A percentile compares a stretch with the other conserved stretches of the same genome.
phyloP scores from a whole-genome alignment of 2,888 invertebrate genomes.

The Chloromyia formosa region DNA sequence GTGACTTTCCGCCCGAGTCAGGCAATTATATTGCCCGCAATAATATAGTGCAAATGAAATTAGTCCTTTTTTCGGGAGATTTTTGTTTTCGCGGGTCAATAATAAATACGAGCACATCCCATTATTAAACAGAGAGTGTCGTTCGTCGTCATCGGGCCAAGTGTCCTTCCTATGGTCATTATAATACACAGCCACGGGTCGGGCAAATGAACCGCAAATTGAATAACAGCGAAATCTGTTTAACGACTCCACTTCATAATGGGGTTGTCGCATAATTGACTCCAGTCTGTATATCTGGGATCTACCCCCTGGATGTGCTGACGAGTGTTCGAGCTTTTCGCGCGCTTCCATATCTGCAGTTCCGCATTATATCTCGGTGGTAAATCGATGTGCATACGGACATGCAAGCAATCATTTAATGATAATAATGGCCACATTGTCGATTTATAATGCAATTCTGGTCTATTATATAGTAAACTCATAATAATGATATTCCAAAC shows the following conservation, averaged over 20 bases:
- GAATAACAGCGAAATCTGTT: conserved; percentile 37
- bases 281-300: conserved; percentile 3
- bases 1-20: not conserved
- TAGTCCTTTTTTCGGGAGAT: not conserved
- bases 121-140: conserved; percentile 20
- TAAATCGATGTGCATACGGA: conserved; percentile 15
- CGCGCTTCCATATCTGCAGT: not conserved
- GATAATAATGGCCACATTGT: conserved; percentile 33
- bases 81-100: not conserved
- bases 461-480: conserved; percentile 24
- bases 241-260: conserved; percentile 34
- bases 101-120: not conserved
- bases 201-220: conserved; percentile 34
- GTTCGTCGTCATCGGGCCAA: not conserved
- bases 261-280: conserved; percentile 38
- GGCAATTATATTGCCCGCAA: not conserved
- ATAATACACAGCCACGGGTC: not conserved
- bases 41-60: conserved; percentile 8
- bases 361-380: conserved; percentile 9
- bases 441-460: conserved; percentile 37
- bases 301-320: not conserved
- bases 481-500: not conserved
- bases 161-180: too few relatives aligned
- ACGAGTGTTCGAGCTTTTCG: conserved; percentile 7
- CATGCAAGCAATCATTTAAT: conserved; percentile 24